phyloP scores from a whole-genome alignment of 2,797 vertebrate species.

The Tokudaia muenninki region DNA sequence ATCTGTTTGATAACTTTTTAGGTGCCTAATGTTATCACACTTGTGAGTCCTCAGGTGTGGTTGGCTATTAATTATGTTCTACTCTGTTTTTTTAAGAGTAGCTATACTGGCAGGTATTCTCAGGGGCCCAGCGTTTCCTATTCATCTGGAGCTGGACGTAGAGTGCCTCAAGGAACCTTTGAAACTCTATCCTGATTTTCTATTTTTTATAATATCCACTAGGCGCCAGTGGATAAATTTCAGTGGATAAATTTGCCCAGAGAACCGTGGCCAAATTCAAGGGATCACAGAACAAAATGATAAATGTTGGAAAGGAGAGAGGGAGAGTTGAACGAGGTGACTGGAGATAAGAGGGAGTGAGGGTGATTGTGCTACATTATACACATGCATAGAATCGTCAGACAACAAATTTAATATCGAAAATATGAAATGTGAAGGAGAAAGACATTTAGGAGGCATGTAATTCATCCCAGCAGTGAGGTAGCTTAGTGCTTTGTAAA shows the following conservation, averaged over 20 bases:
- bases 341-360: not conserved
- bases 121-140: not conserved
- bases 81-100: not conserved
- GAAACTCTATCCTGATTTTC: not conserved
- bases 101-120: not conserved
- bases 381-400: not conserved
- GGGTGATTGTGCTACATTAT: not conserved
- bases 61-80: not conserved
- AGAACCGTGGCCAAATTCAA: not conserved
- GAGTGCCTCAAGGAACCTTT: not conserved
- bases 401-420: not conserved
- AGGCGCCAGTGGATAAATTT: not conserved
- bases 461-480: not conserved
- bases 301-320: not conserved
- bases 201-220: not conserved
- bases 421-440: slow-evolving; percentile 3
- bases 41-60: not conserved
- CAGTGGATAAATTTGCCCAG: not conserved
- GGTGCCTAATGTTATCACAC: not conserved
- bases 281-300: not conserved
- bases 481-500: not conserved
- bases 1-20: not conserved
- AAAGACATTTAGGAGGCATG: not conserved
- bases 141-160: not conserved
- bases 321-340: not conserved